phyloP scores from a whole-genome alignment of 1,140 invertebrate species.

The Pantala flavescens region DNA sequence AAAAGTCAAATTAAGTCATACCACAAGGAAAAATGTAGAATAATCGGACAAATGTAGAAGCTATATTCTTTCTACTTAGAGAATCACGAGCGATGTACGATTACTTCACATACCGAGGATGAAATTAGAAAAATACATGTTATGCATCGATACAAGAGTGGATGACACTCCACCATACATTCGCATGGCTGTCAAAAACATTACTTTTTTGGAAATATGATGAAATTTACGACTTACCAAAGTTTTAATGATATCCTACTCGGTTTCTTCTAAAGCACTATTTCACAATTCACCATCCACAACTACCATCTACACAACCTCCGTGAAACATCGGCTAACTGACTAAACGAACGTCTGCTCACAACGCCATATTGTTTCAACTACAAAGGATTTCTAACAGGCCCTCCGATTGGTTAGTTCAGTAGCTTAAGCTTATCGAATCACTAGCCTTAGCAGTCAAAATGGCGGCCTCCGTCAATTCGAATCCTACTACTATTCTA shows the following conservation, averaged over 20 bases:
- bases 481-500: conserved; percentile 60
- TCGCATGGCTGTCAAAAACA: not conserved
- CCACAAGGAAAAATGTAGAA: too few species aligned
- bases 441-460: conserved; percentile 17
- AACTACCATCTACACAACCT: not conserved
- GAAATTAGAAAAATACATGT: too few species aligned
- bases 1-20: too few species aligned
- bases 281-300: not conserved
- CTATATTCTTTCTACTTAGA: too few species aligned
- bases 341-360: not conserved
- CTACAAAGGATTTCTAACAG: not conserved
- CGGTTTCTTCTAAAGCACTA: not conserved
- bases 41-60: too few species aligned
- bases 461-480: conserved; percentile 31
- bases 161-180: not conserved
- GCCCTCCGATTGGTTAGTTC: not conserved
- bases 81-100: too few species aligned
- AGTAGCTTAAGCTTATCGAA: not conserved
- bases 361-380: conserved; percentile 6
- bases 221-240: not conserved
- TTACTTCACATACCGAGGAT: too few species aligned
- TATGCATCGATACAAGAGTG: not conserved
- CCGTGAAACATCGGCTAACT: not conserved
- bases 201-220: not conserved
- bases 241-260: not conserved